These are phyloP conservation scores for Myodes glareolus DNA, from an alignment of 2,113 vertebrate genomes.

Conservation along the genomic window DNA sequence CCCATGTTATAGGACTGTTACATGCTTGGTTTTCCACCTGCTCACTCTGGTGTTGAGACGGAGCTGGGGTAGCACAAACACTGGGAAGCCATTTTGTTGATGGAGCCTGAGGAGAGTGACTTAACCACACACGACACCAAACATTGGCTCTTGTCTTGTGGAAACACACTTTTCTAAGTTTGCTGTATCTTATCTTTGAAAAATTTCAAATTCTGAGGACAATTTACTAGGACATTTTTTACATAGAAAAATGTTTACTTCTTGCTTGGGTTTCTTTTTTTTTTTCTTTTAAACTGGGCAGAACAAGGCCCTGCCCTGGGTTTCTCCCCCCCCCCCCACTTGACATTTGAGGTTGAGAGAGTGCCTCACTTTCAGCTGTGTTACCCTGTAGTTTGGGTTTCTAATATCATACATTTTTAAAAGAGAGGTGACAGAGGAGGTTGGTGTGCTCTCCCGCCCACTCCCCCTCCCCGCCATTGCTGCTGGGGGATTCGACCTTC, in stretches of 20 bases:
- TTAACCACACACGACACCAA: not conserved
- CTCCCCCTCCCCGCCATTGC: no score
- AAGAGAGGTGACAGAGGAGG: not conserved
- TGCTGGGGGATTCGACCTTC: not conserved
- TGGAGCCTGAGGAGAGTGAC: not conserved
- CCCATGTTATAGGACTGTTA: not conserved
- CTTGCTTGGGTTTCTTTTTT: not conserved
- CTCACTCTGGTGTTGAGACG: not conserved
- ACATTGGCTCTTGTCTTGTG: not conserved
- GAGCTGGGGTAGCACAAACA: not conserved
- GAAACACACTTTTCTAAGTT: not conserved
- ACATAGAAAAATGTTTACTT: not conserved
- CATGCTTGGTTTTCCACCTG: not conserved
- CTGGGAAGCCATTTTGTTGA: not conserved
- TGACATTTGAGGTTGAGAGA: not conserved
- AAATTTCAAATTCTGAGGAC: constrained; percentile 2
- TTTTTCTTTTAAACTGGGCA: not conserved
- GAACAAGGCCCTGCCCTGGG: not conserved
- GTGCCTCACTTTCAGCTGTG: accelerated
- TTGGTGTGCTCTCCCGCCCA: not conserved
- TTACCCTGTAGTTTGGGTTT: not conserved
- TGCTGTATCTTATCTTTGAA: not conserved
- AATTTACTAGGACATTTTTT: not conserved
- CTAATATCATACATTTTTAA: not conserved
- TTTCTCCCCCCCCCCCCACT: not conserved